Base-by-base conservation (phyloP, 2,888 invertebrate species). In the Anaspis maculata region DNA sequence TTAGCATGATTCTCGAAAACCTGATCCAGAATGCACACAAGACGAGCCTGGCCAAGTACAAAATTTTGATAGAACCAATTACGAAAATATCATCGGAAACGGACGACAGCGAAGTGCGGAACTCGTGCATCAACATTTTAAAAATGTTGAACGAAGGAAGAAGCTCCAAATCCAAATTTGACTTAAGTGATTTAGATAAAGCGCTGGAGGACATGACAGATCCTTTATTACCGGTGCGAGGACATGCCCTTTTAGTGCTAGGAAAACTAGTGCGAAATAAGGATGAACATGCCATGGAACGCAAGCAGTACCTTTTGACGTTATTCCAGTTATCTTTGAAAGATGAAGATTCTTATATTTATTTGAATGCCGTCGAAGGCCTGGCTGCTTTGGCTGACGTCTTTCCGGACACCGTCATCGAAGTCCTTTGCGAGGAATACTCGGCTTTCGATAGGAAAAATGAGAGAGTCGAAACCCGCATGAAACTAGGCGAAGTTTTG, bases 401-500 rank as follows among this genome's bases (percentile, higher is more conserved):
- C 30, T 78, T 74, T 57, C 79, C 87, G 1, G 76, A 81, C 49
- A 71, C 76, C 49, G 76, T 86, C 0, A 61, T 91, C 19, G 73
- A 76, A 41, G 61, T 72, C 13, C 62, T 90, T 14, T 76, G 81
- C 29, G 73, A 75, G 33, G 82, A 86, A 62, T 88, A 77, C 60
- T 42, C 50, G 3, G 58, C 56, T 42, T 56, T 52, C 32, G 39
- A 44, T 11, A 51, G 46, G 32, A 64, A 57, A 39, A 52, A 51
- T 25, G 64, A 66, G 21, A 68, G 71, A 48, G 55, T 62, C 13
- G 77, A 81, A 59, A 62, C 76, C 19, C 70, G 81, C 48, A 74
- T 83, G 67, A 90, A 90, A 69, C 66, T 88, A 37, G 89, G 88
- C 5, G 89, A 90, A 67, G 73, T 80, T 39, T 67, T 90, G 30